A percentile compares a stretch with the other conserved stretches of the same genome.
These are phyloP conservation scores for Ophthalmolycus amberensis DNA, from an alignment of 2,113 vertebrate genomes.

Conservation along the genomic window DNA sequence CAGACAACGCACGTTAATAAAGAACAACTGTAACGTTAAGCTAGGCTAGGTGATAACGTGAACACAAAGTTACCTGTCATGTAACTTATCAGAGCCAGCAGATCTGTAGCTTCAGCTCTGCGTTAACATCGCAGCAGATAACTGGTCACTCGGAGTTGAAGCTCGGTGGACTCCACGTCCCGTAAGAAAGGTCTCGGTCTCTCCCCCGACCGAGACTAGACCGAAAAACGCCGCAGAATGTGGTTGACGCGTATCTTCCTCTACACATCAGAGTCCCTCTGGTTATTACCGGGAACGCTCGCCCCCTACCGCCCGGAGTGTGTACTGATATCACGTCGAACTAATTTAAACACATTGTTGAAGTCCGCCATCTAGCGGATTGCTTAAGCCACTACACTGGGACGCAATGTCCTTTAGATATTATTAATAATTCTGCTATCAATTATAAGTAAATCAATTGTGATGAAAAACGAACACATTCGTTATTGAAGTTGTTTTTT, in stretches of 20 bases:
- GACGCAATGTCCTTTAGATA: neutral
- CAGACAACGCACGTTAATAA: slow-evolving; percentile 2
- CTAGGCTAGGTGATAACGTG: slow-evolving; percentile 5
- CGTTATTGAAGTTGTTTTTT: neutral
- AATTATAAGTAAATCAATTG: neutral
- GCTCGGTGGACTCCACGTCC: slow-evolving; percentile 37
- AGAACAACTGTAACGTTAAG: slow-evolving; percentile 1
- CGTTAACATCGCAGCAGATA: slow-evolving; percentile 63
- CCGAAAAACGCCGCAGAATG: slow-evolving; percentile 70
- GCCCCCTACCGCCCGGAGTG: slow-evolving; percentile 27
- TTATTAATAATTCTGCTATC: neutral
- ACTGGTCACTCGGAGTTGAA: slow-evolving; percentile 41
- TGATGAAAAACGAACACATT: neutral
- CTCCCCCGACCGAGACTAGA: slow-evolving; percentile 40
- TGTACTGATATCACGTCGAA: neutral
- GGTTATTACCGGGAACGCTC: neutral
- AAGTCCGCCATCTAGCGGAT: slow-evolving; percentile 23
- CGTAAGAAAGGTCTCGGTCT: slow-evolving; percentile 21
- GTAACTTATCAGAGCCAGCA: slow-evolving; percentile 30
- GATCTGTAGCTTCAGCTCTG: slow-evolving; percentile 57
- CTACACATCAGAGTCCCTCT: neutral
- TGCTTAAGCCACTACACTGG: neutral
- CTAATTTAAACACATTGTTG: neutral
- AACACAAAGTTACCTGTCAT: slow-evolving; percentile 70
- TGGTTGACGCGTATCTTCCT: slow-evolving; percentile 48